A percentile compares a stretch with the other conserved stretches of the same genome.
These are phyloP conservation scores for Rhegmatorhina hoffmannsi DNA, from an alignment of 2,113 vertebrate genomes.

Conservation along the genomic window DNA sequence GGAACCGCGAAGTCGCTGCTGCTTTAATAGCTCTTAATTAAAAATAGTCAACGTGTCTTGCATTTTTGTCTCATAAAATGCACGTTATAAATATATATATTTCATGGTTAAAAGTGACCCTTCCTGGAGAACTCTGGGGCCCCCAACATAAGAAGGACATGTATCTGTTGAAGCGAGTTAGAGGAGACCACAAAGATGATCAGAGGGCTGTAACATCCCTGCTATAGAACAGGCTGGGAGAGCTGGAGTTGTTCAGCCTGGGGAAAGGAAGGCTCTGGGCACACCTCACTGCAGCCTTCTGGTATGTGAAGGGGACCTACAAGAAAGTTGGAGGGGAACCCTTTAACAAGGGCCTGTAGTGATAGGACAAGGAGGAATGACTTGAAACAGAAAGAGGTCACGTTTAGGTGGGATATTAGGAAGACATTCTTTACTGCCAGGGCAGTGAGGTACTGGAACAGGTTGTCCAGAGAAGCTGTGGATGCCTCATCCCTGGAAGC, in stretches of 20 bases:
- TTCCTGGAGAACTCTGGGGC: background rate
- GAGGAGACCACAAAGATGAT: background rate
- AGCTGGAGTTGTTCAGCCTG: background rate
- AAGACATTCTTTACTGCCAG: background rate
- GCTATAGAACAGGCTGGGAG: too few relatives aligned
- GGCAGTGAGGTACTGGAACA: accelerated
- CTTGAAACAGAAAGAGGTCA: background rate
- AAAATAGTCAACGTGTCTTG: accelerated
- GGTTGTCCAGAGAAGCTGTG: accelerated
- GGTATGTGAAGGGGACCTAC: background rate
- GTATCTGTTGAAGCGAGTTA: background rate
- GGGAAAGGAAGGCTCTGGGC: background rate
- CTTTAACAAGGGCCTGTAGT: background rate
- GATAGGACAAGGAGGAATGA: too few relatives aligned
- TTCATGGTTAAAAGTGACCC: background rate
- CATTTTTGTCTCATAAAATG: background rate
- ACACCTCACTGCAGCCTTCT: background rate
- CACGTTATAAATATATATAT: accelerated
- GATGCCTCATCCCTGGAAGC: background rate
- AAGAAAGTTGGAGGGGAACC: background rate
- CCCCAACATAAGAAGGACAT: background rate
- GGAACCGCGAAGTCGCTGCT: too few relatives aligned
- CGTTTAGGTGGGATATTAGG: background rate
- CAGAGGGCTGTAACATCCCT: background rate
- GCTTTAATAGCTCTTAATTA: background rate